Evolutionary conservation across 2,888 invertebrate species (phyloP).

Genomic region (Ferrisia virgata): DNA sequence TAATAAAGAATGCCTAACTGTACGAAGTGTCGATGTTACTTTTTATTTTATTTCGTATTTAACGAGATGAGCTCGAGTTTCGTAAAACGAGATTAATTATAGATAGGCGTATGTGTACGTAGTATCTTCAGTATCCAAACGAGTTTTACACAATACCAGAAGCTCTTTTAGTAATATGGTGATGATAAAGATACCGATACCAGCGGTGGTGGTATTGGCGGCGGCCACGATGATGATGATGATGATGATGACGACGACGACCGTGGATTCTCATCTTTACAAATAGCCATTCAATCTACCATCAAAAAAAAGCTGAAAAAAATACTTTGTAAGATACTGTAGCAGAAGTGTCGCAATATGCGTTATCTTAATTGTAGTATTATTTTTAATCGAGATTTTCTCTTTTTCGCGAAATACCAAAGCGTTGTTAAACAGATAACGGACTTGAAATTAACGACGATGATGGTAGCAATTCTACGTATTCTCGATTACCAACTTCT

Average conservation of each 20-base stretch:
- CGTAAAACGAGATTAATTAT: conserved; percentile 22
- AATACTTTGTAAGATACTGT: background rate
- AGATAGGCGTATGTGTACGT: background rate
- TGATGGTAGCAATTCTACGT: background rate
- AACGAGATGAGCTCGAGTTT: background rate
- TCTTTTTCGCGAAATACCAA: background rate
- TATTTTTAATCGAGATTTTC: background rate
- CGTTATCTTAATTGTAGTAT: background rate
- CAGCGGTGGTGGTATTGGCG: background rate
- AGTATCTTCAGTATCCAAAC: background rate
- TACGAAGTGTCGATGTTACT: background rate
- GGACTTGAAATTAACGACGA: background rate
- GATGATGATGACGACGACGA: background rate
- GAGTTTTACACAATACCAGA: background rate
- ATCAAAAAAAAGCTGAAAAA: no score
- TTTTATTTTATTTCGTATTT: background rate
- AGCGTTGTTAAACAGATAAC: background rate
- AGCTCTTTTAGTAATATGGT: background rate
- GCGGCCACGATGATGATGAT: background rate
- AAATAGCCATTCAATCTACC: no score
- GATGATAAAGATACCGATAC: no score
- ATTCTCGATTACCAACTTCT: background rate
- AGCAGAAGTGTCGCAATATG: background rate
- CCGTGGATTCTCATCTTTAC: background rate
- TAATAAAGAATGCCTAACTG: background rate